phyloP scores from a whole-genome alignment of 2,888 invertebrate species.

The Diploptera punctata region DNA sequence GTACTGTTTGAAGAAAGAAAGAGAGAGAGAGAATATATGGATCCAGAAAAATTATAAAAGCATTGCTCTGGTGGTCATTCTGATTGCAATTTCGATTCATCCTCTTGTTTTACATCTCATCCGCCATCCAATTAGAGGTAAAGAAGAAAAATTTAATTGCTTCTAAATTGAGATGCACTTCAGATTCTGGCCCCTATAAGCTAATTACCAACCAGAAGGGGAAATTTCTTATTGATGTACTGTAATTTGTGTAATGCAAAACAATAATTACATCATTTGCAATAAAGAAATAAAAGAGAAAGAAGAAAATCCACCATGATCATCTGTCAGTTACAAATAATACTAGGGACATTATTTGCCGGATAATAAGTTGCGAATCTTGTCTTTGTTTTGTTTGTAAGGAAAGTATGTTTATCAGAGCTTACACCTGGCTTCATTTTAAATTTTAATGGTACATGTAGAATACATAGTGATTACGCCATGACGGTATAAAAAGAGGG shows the following conservation, averaged over 20 bases:
- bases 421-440: neutral
- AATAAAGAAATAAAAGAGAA: neutral
- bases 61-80: neutral
- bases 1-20: neutral
- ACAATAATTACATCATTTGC: neutral
- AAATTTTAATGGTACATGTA: neutral
- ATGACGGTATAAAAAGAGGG: neutral
- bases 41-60: neutral
- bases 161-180: conserved; percentile 2
- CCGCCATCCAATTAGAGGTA: neutral
- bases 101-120: neutral
- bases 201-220: conserved; percentile 4
- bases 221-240: conserved; percentile 1
- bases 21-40: neutral
- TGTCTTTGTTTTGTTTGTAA: neutral
- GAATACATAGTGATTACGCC: neutral
- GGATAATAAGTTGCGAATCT: neutral
- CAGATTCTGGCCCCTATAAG: no score
- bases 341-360: neutral
- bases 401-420: neutral
- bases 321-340: neutral
- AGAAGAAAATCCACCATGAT: neutral
- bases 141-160: conserved; percentile 4
- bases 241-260: neutral
- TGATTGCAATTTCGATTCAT: neutral